These are phyloP conservation scores for Microctenopoma lineatum DNA, from an alignment of 2,797 vertebrate genomes.

Conservation along the genomic window DNA sequence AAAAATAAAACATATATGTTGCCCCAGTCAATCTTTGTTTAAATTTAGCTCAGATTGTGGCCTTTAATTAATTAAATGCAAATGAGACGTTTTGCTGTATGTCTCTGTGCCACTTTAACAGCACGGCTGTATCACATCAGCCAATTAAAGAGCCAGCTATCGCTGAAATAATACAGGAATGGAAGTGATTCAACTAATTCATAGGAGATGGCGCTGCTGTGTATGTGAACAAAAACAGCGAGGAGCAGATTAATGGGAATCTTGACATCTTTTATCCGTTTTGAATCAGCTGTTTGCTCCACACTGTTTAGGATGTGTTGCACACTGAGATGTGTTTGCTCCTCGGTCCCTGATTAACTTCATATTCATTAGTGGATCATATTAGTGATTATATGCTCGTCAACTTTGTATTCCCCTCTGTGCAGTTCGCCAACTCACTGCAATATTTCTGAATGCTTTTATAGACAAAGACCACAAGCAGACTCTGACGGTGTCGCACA, in stretches of 20 bases:
- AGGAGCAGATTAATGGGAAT: background rate
- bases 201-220: background rate
- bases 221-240: background rate
- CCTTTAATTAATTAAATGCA: slow-evolving; percentile 89
- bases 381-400: slow-evolving; percentile 74
- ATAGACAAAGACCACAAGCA: slow-evolving; percentile 17
- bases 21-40: slow-evolving; percentile 77
- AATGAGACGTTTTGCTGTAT: slow-evolving; percentile 83
- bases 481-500: background rate
- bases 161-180: slow-evolving; percentile 28
- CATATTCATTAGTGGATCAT: slow-evolving; percentile 75
- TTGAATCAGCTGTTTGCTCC: background rate
- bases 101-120: slow-evolving; percentile 46
- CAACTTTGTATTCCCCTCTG: slow-evolving; percentile 58
- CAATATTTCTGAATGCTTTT: slow-evolving; percentile 52
- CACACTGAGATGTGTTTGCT: slow-evolving; percentile 59
- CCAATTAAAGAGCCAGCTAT: slow-evolving; percentile 65
- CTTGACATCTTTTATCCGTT: background rate
- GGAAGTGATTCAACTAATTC: slow-evolving; percentile 30
- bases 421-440: slow-evolving; percentile 62
- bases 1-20: slow-evolving; percentile 60
- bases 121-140: slow-evolving; percentile 27
- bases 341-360: slow-evolving; percentile 71
- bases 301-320: slow-evolving; percentile 33
- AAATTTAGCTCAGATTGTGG: slow-evolving; percentile 83